phyloP scores from a whole-genome alignment of 2,888 invertebrate species.

The Polymixis lichenea region DNA sequence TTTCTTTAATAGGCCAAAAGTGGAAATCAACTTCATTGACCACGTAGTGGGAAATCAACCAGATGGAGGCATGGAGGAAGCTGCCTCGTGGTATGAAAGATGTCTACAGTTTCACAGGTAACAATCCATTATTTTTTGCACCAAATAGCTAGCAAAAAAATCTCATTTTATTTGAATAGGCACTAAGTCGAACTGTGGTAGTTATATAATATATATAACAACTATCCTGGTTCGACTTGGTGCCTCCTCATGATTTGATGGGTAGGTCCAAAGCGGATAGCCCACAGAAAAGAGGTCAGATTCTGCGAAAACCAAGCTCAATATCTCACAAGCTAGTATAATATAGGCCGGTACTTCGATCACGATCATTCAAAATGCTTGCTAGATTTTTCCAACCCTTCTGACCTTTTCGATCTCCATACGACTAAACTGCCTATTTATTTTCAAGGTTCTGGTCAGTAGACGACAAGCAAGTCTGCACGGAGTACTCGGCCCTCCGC shows the following conservation, averaged over 20 bases:
- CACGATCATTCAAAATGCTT: no score
- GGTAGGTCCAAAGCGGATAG: neutral
- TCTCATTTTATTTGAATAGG: neutral
- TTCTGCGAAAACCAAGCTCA: neutral
- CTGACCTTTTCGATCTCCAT: no score
- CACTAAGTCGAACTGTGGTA: no score
- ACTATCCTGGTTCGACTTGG: neutral
- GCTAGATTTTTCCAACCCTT: no score
- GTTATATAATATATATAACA: no score
- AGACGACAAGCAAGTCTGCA: conserved; percentile 98
- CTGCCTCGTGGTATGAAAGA: conserved; percentile 95
- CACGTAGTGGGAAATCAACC: conserved; percentile 99
- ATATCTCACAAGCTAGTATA: no score
- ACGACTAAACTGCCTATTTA: neutral
- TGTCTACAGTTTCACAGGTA: conserved; percentile 91
- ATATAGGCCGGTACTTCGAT: no score
- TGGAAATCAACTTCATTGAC: conserved; percentile 96
- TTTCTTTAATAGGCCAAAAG: conserved; percentile 90
- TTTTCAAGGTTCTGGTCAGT: conserved; percentile 97
- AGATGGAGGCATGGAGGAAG: conserved; percentile 96
- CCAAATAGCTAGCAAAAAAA: neutral
- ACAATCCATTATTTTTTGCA: neutral
- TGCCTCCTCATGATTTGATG: neutral
- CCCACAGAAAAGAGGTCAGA: neutral
- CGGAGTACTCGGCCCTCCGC: conserved; percentile 98